Base-by-base conservation (phyloP, 2,888 invertebrate genomes). In the Leptinotarsa haldemani region DNA sequence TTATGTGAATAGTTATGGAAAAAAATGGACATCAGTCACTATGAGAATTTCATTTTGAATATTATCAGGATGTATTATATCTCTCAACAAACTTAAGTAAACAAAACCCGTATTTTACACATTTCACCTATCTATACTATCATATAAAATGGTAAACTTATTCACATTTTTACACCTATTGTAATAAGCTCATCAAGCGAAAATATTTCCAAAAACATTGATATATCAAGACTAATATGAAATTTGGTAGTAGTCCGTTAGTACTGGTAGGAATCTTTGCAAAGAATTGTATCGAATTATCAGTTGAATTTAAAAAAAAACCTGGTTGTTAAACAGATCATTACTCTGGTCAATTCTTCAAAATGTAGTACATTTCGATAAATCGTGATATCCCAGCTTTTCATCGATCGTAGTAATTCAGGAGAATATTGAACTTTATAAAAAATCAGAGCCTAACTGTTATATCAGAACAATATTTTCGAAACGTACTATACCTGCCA, bases 151-250 rank as follows among this genome's bases (percentile, higher is more conserved):
- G 61, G 16, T 63, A 53, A 53, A 25, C 50, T 50, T 77, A 76
- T 78, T 70, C 78, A 81, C 80, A 80, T 72, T 74, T 81, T 74
- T 81, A 85, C 83, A 84, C 81, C 82, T 84, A 84, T 80, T 75
- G 80, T 83, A 82, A 79, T 85, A 85, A 85, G 85, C 85, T 85
- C 84, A 82, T 84, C 74, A 85, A 85, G 85, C 85, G 76, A 74
- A 73, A 81, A 79, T 80, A 40, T 80, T 79, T 81, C 76, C 80
- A 79, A 82, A 83, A 84, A 86, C 85, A 85, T 82, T 85, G 84
- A 86, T 84, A 84, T 83, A 84, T 80, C 79, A 80, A 81, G 82
- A 83, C 79, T 78, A 71, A 72, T 72, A 71, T 80, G 80, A 78
- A 78, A 79, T 79, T 78, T 73, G 50, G 66, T 25, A 48, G 22